Evolutionary conservation across 2,888 invertebrate genomes (phyloP).

Genomic region (Orthosia incerta): DNA sequence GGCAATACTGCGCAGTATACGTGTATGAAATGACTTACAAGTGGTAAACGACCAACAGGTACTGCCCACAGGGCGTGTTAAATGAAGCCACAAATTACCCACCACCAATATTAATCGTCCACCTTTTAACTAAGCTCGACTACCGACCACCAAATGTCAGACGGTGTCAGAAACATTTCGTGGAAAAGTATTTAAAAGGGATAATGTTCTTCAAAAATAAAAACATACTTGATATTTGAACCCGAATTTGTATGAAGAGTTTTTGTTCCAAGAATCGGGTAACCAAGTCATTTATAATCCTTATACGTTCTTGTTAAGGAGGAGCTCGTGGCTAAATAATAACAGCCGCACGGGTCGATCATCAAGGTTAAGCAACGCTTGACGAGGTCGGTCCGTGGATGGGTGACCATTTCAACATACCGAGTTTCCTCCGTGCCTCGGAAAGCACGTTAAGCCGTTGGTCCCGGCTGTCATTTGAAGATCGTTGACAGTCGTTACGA

Average conservation of each 20-base stretch:
- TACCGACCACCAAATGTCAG: conserved; percentile 67
- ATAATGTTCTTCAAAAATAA: conserved; percentile 20
- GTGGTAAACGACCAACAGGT: conserved; percentile 72
- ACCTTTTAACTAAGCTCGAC: conserved; percentile 67
- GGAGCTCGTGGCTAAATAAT: no score
- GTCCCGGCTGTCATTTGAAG: no score
- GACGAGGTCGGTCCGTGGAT: no score
- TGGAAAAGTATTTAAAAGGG: conserved; percentile 36
- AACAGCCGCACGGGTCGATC: no score
- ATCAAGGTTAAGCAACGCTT: no score
- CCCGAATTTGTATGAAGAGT: conserved; percentile 33
- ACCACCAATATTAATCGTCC: conserved; percentile 73
- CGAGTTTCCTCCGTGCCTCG: no score
- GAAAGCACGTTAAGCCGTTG: no score
- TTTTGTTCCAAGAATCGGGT: conserved; percentile 59
- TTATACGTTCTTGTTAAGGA: conserved; percentile 52
- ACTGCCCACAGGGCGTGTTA: conserved; percentile 60
- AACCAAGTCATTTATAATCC: conserved; percentile 59
- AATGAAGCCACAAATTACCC: conserved; percentile 75
- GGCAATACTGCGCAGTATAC: conserved; percentile 24
- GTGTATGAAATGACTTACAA: conserved; percentile 55
- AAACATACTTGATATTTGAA: conserved; percentile 25
- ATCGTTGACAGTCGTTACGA: no score
- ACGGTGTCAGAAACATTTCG: conserved; percentile 45
- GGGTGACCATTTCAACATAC: no score